A percentile compares a stretch with the other conserved stretches of the same genome.
Evolutionary conservation across 2,888 invertebrate species (phyloP).

Genomic region (Elegia similella): DNA sequence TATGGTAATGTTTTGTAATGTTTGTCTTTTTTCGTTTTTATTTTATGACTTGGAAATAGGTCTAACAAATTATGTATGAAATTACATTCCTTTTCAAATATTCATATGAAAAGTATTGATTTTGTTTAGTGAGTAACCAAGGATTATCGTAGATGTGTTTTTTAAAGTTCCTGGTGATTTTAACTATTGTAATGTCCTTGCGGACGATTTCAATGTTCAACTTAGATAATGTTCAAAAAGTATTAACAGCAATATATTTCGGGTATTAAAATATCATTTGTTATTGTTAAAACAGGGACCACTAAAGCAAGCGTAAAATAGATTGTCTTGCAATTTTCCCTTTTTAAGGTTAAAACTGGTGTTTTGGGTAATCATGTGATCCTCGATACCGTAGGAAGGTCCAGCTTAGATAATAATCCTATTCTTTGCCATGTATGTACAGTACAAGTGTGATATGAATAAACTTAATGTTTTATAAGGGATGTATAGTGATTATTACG

Average conservation of each 20-base stretch:
- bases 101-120: neutral
- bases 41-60: neutral
- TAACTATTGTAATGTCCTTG: neutral
- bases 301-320: constrained; percentile 10
- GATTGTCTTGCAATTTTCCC: constrained; percentile 10
- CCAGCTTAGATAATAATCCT: constrained; percentile 40
- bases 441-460: constrained; percentile 69
- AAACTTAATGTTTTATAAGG: constrained; percentile 29
- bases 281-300: constrained; percentile 14
- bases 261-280: neutral
- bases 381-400: constrained; percentile 24
- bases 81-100: constrained; percentile 6
- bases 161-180: neutral
- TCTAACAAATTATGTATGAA: neutral
- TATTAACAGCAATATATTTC: neutral
- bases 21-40: no score
- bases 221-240: neutral
- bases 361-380: neutral
- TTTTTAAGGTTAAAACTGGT: neutral
- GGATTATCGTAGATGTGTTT: neutral
- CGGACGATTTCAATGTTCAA: neutral
- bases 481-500: constrained; percentile 39
- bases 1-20: neutral
- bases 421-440: constrained; percentile 69
- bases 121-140: neutral